Evolutionary conservation across 2,888 invertebrate species (phyloP), one percentile per base, ranked within the genome.

Genomic region (Lamellibrachia satsuma): DNA sequence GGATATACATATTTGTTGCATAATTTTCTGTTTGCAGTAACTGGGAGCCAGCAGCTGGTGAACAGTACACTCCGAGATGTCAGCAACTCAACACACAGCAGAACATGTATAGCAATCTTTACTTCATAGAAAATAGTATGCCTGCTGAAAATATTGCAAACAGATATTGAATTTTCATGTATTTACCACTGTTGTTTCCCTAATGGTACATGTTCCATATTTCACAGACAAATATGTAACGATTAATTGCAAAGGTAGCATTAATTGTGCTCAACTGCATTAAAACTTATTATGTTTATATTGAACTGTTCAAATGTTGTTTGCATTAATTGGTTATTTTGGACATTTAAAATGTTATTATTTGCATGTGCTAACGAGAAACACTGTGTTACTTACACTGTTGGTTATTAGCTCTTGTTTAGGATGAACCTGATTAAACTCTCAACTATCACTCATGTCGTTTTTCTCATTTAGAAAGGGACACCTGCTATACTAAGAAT

Each of bases 401-500:
- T 75, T 60, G 55, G 60, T 60, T 15, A 22, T 11, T 60, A 15
- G 15, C 15, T 60, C 11, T 4, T 9, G 15, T 75, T 75, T 11
- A 22, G 75, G 75, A 75, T 75, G 75, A 15, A 75, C n/a, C 75
- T 75, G 75, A 75, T 75, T 75, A 75, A 75, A 75, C 15, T 75
- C 22, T 15, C 75, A 75, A 75, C 75, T 15, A 75, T 75, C 75
- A 75, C 22, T 75, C 75, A 75, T 75, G 22, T 75, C 75, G 75
- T 75, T 75, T 75, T 75, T 75, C 75, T 22, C 75, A 1, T n/a
- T 75, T 15, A 75, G 75, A 75, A 75, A 75, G 75, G 75, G 75
- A 75, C 75, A 75, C 75, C 75, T 75, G 75, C 75, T 75, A 75
- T 75, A 75, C 75, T 75, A n/a, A 75, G 75, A 75, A 75, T n/a